phyloP scores from a whole-genome alignment of 2,113 vertebrate species.

The Silurus asotus region DNA sequence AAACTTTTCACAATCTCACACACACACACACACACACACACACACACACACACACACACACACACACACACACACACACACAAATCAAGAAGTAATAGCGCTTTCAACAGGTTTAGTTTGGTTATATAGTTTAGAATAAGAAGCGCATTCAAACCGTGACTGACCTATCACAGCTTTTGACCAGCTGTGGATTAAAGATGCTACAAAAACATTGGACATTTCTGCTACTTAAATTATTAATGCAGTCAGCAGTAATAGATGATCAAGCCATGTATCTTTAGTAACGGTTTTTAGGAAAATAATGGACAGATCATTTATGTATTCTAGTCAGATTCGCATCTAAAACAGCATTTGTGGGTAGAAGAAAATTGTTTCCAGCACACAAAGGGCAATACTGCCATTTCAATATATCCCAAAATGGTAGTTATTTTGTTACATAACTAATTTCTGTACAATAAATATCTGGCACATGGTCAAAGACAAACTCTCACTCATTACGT shows the following conservation, averaged over 20 bases:
- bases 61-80: neutral
- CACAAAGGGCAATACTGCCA: neutral
- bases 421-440: neutral
- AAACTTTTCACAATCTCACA: neutral
- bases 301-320: neutral
- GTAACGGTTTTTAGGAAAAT: neutral
- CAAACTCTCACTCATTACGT: neutral
- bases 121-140: neutral
- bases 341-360: conserved; percentile 1
- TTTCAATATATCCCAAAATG: neutral
- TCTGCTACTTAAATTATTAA: neutral
- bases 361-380: neutral
- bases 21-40: neutral
- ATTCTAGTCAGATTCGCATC: neutral
- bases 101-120: neutral
- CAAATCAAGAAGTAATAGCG: neutral
- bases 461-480: neutral
- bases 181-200: neutral
- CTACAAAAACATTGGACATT: neutral
- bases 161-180: conserved; percentile 4
- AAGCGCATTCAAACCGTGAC: neutral
- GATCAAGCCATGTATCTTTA: neutral
- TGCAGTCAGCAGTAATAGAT: neutral
- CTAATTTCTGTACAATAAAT: neutral
- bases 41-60: neutral